These are phyloP conservation scores for Amphipyra tragopoginis DNA, from an alignment of 2,888 invertebrate species.

Conservation along the genomic window DNA sequence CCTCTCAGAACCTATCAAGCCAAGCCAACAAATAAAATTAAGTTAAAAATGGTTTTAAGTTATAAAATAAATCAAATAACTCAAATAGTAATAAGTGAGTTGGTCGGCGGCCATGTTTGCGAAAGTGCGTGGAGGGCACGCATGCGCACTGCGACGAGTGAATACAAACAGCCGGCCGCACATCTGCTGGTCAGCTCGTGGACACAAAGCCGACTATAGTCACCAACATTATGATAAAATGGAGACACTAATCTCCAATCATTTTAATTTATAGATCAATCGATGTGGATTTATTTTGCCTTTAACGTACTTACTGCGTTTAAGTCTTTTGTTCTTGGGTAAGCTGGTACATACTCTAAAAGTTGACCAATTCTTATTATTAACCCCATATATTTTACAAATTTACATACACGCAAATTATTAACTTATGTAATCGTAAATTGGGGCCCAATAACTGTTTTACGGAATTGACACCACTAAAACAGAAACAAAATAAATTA, in stretches of 20 bases:
- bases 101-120: conserved; percentile 79
- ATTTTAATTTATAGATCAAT: neutral
- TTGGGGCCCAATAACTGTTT: too few species aligned
- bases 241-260: conserved; percentile 8
- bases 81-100: conserved; percentile 21
- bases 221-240: conserved; percentile 52
- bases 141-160: conserved; percentile 78
- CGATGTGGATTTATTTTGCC: neutral
- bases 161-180: conserved; percentile 85
- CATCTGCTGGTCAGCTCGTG: conserved; percentile 90
- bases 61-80: conserved; percentile 24
- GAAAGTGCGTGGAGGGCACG: conserved; percentile 69
- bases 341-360: neutral
- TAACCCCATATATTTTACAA: too few species aligned
- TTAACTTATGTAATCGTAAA: too few species aligned
- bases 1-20: neutral
- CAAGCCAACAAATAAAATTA: neutral
- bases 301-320: conserved; percentile 42
- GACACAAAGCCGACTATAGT: conserved; percentile 78
- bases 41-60: conserved; percentile 3
- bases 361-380: too few species aligned
- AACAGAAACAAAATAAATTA: too few species aligned
- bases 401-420: too few species aligned
- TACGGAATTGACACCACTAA: too few species aligned
- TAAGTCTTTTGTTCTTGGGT: conserved; percentile 53